Percentiles rank a stretch among this genome's conserved stretches.
Conservation (phyloP, 2,113 vertebrate species). For the Rhizomys pruinosus region DNA sequence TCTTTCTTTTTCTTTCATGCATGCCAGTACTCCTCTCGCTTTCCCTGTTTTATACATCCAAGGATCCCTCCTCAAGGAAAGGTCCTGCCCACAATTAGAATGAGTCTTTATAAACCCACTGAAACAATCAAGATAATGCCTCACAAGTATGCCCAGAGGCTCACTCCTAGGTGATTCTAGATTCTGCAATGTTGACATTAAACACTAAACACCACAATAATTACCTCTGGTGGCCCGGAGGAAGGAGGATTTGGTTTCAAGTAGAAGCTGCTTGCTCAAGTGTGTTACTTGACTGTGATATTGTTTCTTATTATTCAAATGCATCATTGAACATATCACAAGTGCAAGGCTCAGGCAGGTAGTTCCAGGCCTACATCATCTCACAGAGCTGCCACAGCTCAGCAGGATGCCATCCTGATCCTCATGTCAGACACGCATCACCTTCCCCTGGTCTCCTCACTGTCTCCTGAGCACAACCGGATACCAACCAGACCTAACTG, state of each 20-base stretch:
- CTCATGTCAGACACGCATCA: fast-evolving
- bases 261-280: too few relatives aligned
- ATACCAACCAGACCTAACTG: background rate
- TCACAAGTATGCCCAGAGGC: background rate
- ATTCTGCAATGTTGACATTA: too few relatives aligned
- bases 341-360: background rate
- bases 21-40: too few relatives aligned
- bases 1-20: too few relatives aligned
- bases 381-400: background rate
- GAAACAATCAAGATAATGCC: background rate
- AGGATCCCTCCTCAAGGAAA: too few relatives aligned
- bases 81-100: too few relatives aligned
- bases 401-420: background rate
- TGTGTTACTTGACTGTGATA: background rate
- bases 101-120: too few relatives aligned
- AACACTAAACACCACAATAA: too few relatives aligned
- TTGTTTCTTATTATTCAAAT: background rate
- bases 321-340: fast-evolving
- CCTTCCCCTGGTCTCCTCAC: background rate
- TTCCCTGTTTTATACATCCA: too few relatives aligned
- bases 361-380: background rate
- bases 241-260: too few relatives aligned
- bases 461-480: fast-evolving
- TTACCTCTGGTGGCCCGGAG: too few relatives aligned
- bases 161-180: too few relatives aligned